phyloP scores from a whole-genome alignment of 2,113 vertebrate genomes.

The Emydocephalus ijimae region DNA sequence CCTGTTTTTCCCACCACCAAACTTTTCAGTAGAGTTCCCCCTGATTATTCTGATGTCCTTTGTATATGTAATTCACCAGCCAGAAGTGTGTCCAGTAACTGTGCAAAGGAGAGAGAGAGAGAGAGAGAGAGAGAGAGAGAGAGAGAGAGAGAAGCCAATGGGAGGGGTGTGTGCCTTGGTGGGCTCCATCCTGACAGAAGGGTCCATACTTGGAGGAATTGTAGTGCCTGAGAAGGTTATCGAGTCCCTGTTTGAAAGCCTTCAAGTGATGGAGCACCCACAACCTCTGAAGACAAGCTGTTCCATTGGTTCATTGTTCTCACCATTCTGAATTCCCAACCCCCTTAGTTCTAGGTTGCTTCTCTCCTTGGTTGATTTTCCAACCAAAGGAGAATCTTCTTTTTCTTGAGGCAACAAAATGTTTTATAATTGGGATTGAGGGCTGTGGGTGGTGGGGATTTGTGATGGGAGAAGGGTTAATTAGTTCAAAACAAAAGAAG shows the following conservation, averaged over 20 bases:
- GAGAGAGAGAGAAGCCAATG: background rate
- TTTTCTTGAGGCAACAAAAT: constrained; percentile 7
- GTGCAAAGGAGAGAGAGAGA: too few relatives aligned
- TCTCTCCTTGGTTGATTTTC: background rate
- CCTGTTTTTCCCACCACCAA: background rate
- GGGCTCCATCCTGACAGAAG: background rate
- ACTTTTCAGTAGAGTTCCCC: background rate
- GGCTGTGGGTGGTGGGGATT: constrained; percentile 20
- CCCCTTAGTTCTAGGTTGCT: background rate
- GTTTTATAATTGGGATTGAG: constrained; percentile 13
- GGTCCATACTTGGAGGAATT: constrained; percentile 1
- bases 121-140: too few relatives aligned
- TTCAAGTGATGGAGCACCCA: background rate
- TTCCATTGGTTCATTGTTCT: background rate
- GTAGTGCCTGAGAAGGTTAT: background rate
- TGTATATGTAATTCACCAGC: background rate
- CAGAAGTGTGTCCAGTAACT: constrained; percentile 23
- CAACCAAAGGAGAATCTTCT: background rate
- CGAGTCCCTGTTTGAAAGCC: background rate
- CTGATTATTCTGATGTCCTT: background rate
- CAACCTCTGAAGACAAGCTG: background rate
- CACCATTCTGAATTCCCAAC: background rate
- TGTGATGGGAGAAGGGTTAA: constrained; percentile 22
- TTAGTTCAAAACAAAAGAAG: constrained; percentile 23
- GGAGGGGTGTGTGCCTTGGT: background rate